Percentiles rank a stretch among this genome's conserved stretches.
These are phyloP conservation scores for Rhinogobius similis DNA, from an alignment of 2,113 vertebrate genomes.

Conservation along the genomic window DNA sequence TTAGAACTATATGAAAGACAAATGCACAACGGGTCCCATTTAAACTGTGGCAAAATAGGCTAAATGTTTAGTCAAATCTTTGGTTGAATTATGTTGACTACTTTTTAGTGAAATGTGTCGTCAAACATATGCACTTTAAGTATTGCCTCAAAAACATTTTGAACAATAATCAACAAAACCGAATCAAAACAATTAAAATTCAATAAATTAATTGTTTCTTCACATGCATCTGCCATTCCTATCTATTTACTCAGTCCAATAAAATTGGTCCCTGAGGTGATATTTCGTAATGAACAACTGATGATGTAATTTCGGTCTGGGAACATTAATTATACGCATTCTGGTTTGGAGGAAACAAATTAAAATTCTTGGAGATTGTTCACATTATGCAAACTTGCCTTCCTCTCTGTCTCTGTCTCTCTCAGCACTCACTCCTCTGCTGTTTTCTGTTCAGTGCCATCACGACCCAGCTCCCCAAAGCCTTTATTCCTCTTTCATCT, in stretches of 20 bases:
- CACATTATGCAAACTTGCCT: slow-evolving; percentile 56
- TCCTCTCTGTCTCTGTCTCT: slow-evolving; percentile 9
- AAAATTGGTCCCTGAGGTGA: background rate
- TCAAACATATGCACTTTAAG: background rate
- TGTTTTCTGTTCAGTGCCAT: slow-evolving; percentile 45
- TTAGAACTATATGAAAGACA: too few relatives aligned
- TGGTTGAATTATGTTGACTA: too few relatives aligned
- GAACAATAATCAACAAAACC: background rate
- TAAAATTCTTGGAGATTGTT: slow-evolving; percentile 29
- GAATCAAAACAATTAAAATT: background rate
- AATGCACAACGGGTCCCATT: too few relatives aligned
- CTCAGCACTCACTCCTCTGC: slow-evolving; percentile 28
- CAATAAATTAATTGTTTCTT: background rate
- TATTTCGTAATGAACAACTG: background rate
- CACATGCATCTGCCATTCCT: background rate
- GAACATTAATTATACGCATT: background rate
- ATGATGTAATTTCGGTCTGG: background rate
- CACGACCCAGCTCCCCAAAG: slow-evolving; percentile 41
- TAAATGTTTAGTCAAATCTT: too few relatives aligned
- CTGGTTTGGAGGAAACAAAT: slow-evolving; percentile 32
- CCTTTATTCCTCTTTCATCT: slow-evolving; percentile 49
- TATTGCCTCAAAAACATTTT: background rate
- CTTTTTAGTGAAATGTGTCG: too few relatives aligned
- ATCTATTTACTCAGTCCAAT: background rate
- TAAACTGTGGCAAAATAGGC: too few relatives aligned